These are phyloP conservation scores for Buteo buteo DNA, from an alignment of 2,113 vertebrate species.

Conservation along the genomic window DNA sequence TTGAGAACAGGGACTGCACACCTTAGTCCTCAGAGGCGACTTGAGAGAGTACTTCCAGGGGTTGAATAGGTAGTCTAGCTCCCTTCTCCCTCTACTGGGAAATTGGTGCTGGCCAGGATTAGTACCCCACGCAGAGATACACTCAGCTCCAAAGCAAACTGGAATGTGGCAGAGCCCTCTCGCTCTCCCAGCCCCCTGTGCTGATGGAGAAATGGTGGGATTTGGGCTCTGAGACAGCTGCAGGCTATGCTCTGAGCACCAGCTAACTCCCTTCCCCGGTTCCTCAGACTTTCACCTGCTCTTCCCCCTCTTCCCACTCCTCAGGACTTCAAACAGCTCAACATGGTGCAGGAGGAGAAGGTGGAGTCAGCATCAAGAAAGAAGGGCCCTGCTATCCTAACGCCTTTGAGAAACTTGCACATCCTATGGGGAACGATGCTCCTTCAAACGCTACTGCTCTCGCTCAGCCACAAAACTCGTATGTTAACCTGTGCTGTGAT, in stretches of 20 bases:
- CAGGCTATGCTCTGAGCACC: background rate
- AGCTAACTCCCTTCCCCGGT: fast-evolving
- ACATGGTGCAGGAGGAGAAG: background rate
- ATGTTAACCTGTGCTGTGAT: background rate
- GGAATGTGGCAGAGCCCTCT: background rate
- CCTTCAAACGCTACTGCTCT: background rate
- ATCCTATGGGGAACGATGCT: fast-evolving
- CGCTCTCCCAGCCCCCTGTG: background rate
- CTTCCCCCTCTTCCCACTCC: background rate
- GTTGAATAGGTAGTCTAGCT: background rate
- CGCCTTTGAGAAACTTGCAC: background rate
- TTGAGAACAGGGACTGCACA: background rate
- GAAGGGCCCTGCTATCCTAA: background rate
- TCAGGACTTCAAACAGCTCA: background rate
- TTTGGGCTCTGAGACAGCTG: fast-evolving
- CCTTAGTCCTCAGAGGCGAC: background rate
- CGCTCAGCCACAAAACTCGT: background rate
- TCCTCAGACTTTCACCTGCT: background rate
- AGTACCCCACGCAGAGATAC: fast-evolving
- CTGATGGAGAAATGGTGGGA: background rate
- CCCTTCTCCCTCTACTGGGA: background rate
- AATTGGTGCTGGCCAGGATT: background rate
- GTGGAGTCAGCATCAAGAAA: background rate
- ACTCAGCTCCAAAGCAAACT: background rate
- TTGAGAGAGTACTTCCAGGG: background rate